Evolutionary conservation across 2,888 invertebrate genomes (phyloP).

Genomic region (Branchinecta sandiegonensis): DNA sequence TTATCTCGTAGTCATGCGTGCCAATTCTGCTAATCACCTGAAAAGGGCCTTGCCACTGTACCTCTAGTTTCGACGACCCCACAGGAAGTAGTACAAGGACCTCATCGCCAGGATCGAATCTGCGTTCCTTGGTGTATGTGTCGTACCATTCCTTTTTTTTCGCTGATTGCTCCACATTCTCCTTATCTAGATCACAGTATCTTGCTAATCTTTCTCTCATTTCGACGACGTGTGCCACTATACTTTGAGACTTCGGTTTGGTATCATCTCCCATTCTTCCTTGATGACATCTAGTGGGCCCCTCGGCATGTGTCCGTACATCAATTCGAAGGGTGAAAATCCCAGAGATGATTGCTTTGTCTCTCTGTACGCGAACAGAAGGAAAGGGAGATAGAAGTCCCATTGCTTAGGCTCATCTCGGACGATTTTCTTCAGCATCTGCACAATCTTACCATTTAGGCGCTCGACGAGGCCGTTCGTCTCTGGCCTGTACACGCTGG

Average conservation of each 20-base stretch:
- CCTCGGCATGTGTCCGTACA: neutral
- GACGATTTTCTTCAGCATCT: neutral
- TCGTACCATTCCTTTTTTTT: neutral
- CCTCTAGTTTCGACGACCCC: neutral
- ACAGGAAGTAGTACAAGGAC: neutral
- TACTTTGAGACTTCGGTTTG: neutral
- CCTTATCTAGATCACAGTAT: too few species aligned
- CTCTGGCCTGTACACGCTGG: neutral
- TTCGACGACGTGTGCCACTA: too few species aligned
- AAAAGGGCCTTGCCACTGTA: neutral
- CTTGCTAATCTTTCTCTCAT: too few species aligned
- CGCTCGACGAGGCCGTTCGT: neutral
- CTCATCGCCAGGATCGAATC: neutral
- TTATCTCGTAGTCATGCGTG: neutral
- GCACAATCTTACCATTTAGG: neutral
- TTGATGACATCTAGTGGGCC: neutral
- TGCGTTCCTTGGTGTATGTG: neutral
- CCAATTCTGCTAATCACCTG: neutral
- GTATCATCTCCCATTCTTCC: neutral
- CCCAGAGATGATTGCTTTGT: too few species aligned
- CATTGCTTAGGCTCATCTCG: too few species aligned
- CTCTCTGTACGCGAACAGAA: too few species aligned
- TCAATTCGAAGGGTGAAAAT: too few species aligned
- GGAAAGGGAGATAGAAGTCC: too few species aligned
- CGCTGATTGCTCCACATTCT: neutral